Percentiles rank a stretch among this genome's conserved stretches.
These are phyloP conservation scores for Drosophila tripunctata DNA, from an alignment of 2,888 invertebrate species.

Conservation along the genomic window DNA sequence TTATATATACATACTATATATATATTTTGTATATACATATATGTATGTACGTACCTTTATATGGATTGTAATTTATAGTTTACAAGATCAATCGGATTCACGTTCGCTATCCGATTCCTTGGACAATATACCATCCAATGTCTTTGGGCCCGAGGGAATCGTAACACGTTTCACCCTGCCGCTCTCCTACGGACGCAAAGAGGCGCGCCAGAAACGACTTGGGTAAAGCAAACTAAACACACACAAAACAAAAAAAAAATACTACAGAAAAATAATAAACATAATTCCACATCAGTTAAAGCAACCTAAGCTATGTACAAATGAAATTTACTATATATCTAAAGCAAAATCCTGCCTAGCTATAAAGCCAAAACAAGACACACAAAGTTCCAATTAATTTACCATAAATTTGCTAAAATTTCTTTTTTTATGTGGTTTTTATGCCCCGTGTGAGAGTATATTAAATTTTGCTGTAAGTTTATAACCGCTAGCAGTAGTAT, in stretches of 20 bases:
- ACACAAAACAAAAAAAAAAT: constrained; percentile 17
- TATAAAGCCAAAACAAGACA: background rate
- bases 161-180: constrained; percentile 89
- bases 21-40: constrained; percentile 18
- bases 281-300: too few species aligned
- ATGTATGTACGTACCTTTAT: constrained; percentile 45
- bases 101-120: constrained; percentile 86
- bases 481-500: too few species aligned
- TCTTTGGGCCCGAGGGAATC: constrained; percentile 86
- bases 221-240: constrained; percentile 86
- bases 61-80: constrained; percentile 80
- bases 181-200: constrained; percentile 91
- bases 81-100: constrained; percentile 85
- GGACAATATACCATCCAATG: constrained; percentile 85
- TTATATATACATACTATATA: constrained; percentile 3
- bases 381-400: constrained; percentile 26
- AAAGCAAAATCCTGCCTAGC: background rate
- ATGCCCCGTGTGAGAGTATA: too few species aligned
- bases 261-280: background rate
- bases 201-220: constrained; percentile 91
- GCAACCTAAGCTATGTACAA: too few species aligned
- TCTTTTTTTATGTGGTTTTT: constrained; percentile 34
- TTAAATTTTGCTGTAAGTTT: too few species aligned
- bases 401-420: constrained; percentile 28
- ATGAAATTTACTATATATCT: background rate